These are phyloP conservation scores for Brienomyrus brachyistius DNA, from an alignment of 2,113 vertebrate species.

Conservation along the genomic window DNA sequence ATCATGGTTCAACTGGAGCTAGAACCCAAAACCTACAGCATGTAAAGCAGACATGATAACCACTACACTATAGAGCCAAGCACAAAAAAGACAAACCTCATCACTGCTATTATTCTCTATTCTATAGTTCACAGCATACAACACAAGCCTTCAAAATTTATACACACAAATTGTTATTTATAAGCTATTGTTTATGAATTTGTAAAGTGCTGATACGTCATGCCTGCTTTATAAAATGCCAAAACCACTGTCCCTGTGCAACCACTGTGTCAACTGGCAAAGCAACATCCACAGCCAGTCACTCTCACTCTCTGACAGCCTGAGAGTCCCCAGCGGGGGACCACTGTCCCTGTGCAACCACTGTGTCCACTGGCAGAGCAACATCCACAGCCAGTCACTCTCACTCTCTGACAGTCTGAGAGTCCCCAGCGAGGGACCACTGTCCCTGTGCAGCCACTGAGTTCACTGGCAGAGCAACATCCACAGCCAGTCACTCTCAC, in stretches of 20 bases:
- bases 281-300: not conserved
- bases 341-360: not conserved
- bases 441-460: not conserved
- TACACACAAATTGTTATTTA: not conserved
- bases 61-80: not conserved
- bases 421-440: not conserved
- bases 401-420: not conserved
- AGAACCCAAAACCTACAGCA: not conserved
- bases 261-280: not conserved
- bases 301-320: not conserved
- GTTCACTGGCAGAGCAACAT: not conserved
- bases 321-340: not conserved
- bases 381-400: not conserved
- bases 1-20: not conserved
- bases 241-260: not conserved
- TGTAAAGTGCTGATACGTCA: not conserved
- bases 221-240: not conserved
- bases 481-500: not conserved
- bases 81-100: not conserved
- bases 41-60: not conserved
- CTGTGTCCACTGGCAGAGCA: not conserved
- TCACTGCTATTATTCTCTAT: not conserved
- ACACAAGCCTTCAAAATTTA: not conserved
- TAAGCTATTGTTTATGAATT: not conserved
- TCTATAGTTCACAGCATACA: not conserved